phyloP scores from a whole-genome alignment of 1,140 invertebrate species.

The Centruroides vittatus region DNA sequence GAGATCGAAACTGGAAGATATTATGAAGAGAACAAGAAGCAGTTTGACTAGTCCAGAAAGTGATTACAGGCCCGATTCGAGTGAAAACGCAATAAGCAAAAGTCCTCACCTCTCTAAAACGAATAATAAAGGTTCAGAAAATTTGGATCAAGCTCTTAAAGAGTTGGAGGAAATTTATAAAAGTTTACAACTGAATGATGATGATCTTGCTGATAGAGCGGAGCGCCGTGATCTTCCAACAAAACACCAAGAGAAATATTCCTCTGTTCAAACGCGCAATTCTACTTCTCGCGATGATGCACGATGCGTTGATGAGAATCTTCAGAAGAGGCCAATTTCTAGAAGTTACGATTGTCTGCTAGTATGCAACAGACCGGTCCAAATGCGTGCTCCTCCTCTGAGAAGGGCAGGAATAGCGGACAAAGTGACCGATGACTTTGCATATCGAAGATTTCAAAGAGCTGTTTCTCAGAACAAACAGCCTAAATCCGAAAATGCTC shows the following conservation, averaged over 20 bases:
- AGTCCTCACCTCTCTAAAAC: background rate
- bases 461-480: constrained; percentile 36
- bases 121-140: constrained; percentile 23
- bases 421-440: constrained; percentile 60
- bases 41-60: constrained; percentile 1
- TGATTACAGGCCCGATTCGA: background rate
- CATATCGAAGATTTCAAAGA: constrained; percentile 47
- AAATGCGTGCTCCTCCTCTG: constrained; percentile 23
- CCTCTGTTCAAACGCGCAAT: background rate
- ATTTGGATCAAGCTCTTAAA: constrained; percentile 68
- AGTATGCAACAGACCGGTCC: background rate
- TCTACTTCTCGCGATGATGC: constrained; percentile 1
- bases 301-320: background rate
- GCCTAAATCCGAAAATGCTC: constrained; percentile 40
- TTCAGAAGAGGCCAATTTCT: background rate
- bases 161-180: constrained; percentile 74
- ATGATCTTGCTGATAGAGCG: constrained; percentile 59
- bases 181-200: constrained; percentile 59
- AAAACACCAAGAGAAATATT: constrained; percentile 21
- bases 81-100: background rate
- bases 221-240: constrained; percentile 55
- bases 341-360: constrained; percentile 6
- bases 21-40: background rate
- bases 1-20: background rate
- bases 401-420: constrained; percentile 39